Base-by-base conservation (phyloP, 2,797 vertebrate species). In the Hippopotamyrus pictus region DNA sequence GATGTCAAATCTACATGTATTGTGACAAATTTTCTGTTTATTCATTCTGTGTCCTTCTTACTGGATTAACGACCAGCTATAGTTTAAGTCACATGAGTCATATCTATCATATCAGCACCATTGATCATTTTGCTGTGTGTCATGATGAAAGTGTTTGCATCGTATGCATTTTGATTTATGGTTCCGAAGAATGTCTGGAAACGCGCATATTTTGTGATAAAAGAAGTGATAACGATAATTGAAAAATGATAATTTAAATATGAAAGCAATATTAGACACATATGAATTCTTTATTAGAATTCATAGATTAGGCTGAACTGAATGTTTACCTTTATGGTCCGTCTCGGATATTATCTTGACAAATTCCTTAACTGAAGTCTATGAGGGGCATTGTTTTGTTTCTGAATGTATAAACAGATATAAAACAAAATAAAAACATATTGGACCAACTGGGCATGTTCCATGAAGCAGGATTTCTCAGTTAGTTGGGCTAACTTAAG, bases 121-220 rank as follows among this genome's bases (percentile, higher is more conserved):
- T 51, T 29, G 83, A 85, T 85, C 83, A 51, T 85, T 50, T 51
- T 25, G 83, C 48, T 51, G 48, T 25, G 22, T 51, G 46, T 85
- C 22, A 51, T 85, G 12, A 85, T 51, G 82, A 17, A 85, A 51
- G 48, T 51, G 83, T 85, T 50, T 51, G n/a, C 3, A 3, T 14
- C 4, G 9, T 85, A 85, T 85, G 83, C 83, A 51, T 85, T 85
- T 85, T 51, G 83, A 85, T 85, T 51, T 85, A 51, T 51, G 48
- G 22, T 29, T 51, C 2, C 14, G 22, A 6, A 85, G 44, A 85
- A 51, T 85, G 83, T 85, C 44, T 85, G 9, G 2, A 85, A 85
- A 85, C 3, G 8, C 19, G 19, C 46, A n/a, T 82, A 46, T 46
- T 82, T 46, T 82, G 3, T 46, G 76, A 44, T 82, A 41, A 76